phyloP scores from a whole-genome alignment of 2,888 invertebrate species.

The Ornithoptera priamus region DNA sequence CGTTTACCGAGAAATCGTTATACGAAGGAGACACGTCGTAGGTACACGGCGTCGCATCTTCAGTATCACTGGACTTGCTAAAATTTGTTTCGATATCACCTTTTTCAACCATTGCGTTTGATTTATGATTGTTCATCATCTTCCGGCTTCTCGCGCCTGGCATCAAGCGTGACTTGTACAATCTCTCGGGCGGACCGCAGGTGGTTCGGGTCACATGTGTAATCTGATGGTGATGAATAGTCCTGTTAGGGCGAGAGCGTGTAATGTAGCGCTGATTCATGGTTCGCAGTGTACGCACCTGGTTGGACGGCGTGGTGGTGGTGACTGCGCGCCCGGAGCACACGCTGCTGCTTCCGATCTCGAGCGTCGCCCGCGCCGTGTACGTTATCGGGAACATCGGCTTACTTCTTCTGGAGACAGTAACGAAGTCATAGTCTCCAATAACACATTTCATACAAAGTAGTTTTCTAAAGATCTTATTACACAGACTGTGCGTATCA shows the following conservation, averaged over 20 bases:
- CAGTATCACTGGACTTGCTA: conserved; percentile 2
- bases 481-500: too few relatives aligned
- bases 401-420: conserved; percentile 69
- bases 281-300: conserved; percentile 63
- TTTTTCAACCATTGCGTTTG: background rate
- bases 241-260: conserved; percentile 29
- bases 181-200: conserved; percentile 27
- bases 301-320: conserved; percentile 76
- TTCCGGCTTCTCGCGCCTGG: conserved; percentile 33
- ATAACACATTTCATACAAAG: too few relatives aligned
- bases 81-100: background rate
- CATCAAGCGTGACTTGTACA: conserved; percentile 21
- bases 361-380: conserved; percentile 76
- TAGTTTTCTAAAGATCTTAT: too few relatives aligned
- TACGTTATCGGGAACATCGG: conserved; percentile 74
- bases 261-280: conserved; percentile 31
- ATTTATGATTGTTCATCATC: conserved; percentile 40
- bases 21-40: background rate
- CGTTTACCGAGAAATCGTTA: conserved; percentile 20
- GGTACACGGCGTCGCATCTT: conserved; percentile 22
- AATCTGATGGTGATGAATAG: conserved; percentile 18
- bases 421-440: conserved; percentile 11
- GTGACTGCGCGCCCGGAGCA: conserved; percentile 77
- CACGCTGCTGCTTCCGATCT: conserved; percentile 76
- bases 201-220: conserved; percentile 3